phyloP scores from a whole-genome alignment of 1,140 invertebrate genomes.

The Plectrocnemia conspersa region DNA sequence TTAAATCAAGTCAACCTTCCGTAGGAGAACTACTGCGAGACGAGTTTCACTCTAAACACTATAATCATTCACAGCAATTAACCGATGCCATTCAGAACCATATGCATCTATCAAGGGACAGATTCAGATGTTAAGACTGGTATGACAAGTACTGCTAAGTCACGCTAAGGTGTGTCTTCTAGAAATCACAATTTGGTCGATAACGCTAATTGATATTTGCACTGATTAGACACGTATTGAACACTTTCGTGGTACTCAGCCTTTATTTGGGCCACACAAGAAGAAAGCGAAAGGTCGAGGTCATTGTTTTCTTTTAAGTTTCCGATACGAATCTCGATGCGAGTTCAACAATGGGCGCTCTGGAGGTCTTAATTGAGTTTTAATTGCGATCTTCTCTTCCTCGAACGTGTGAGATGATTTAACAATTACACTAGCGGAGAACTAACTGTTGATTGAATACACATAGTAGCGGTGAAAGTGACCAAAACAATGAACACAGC shows the following conservation, averaged over 20 bases:
- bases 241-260: too few species aligned
- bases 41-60: constrained; percentile 4
- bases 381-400: constrained; percentile 3
- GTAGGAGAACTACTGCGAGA: background rate
- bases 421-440: background rate
- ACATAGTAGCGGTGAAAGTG: background rate
- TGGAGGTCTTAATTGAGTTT: background rate
- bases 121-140: background rate
- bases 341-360: background rate
- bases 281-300: constrained; percentile 3
- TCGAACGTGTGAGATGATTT: background rate
- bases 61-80: background rate
- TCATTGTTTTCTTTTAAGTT: constrained; percentile 1
- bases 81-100: background rate
- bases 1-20: background rate
- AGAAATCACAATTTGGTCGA: too few species aligned
- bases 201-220: too few species aligned
- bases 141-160: background rate
- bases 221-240: too few species aligned
- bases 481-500: background rate
- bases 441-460: background rate
- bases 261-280: background rate
- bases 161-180: too few species aligned
- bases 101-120: background rate
- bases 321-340: background rate